Evolutionary conservation across 2,797 vertebrate genomes (phyloP).

Genomic region (Sibirionetta formosa): DNA sequence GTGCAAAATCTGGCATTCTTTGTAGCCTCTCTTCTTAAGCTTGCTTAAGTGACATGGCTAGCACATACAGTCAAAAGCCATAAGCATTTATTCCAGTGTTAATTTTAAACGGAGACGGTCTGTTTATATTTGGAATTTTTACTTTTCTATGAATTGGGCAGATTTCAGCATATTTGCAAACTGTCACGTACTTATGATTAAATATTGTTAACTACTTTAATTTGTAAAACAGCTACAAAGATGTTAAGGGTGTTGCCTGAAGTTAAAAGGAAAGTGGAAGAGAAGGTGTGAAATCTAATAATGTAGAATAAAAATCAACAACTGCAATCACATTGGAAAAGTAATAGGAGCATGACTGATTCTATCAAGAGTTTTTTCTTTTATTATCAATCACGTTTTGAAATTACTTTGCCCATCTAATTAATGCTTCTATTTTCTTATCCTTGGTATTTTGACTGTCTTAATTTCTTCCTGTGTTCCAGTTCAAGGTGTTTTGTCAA

Average conservation of each 20-base stretch:
- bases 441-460: neutral
- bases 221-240: neutral
- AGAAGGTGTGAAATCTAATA: conserved; percentile 13
- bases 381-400: neutral
- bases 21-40: neutral
- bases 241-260: neutral
- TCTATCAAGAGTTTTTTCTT: conserved; percentile 31
- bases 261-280: neutral
- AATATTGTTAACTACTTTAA: neutral
- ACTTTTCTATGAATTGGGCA: neutral
- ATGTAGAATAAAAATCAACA: neutral
- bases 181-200: neutral
- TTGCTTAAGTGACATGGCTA: neutral
- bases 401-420: conserved; percentile 17
- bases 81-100: neutral
- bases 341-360: neutral
- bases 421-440: conserved; percentile 27
- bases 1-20: neutral
- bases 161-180: neutral
- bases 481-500: conserved; percentile 20
- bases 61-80: neutral
- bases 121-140: neutral
- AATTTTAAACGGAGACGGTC: neutral
- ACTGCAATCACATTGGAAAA: neutral
- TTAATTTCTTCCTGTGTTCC: neutral